Evolutionary conservation across 2,113 vertebrate genomes (phyloP), one percentile per base, ranked within the genome.

Genomic region (Eclectus roratus): DNA sequence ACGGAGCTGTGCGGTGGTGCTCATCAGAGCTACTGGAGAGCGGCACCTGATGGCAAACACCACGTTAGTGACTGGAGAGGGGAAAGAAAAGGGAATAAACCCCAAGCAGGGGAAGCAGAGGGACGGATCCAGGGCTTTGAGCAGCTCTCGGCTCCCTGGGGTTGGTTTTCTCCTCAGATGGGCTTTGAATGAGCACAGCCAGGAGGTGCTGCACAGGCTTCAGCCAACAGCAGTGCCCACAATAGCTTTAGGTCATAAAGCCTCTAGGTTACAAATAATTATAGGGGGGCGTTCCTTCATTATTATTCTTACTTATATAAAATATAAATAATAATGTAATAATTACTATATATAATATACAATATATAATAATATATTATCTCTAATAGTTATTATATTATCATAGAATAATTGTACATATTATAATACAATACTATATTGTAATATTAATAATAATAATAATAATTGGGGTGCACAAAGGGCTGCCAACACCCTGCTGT

Each of bases 211-310:
- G 6, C 2, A 3, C 56, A 10, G 65, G 9, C 7, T 41, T n/a
- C 35, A 10, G 4, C 27, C 77, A 21, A 17, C 41, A 5, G 2
- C 0, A 0, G 19, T 41, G 24, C 19, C 19, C 13, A 13, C 56
- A 13, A 5, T 2, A 41, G 56, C 55, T 10, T 56, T 56, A 56
- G 31, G 55, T 56, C 31, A 33, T 56, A 33, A 27, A 65, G 31
- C 7, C 83, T 76, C 41, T 7, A 7, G 8, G 13, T 64, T 25
- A 20, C 58, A 37, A 80, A 56, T 77, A 37, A 84, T 19, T n/a
- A 10, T 4, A 5, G 16, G 33, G 13, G 2, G 11, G 53, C 7
- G 11, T 18, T 31, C 20, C 47, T 77, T 46, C 1, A 24, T 46
- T 41, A 61, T 44, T 50, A 5, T 82, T 72, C 19, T 53, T 19